Conservation (phyloP, 2,888 invertebrate species). For the Sphinx pinastri region DNA sequence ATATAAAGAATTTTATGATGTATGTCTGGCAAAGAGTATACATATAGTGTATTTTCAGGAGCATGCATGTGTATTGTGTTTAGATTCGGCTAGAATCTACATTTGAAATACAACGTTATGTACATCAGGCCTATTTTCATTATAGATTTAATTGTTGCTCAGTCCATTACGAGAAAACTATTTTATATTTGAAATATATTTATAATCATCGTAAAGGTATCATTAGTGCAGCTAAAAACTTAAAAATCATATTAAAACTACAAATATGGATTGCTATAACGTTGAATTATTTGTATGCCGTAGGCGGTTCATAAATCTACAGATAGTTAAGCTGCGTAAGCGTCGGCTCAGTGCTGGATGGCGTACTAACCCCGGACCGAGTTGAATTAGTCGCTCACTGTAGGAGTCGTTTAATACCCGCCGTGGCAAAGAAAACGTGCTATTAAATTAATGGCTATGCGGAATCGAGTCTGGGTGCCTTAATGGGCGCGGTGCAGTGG, state of each 20-base stretch:
- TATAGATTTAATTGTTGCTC: too few relatives aligned
- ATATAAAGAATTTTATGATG: neutral
- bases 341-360: constrained; percentile 2
- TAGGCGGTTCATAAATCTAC: constrained; percentile 55
- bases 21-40: too few relatives aligned
- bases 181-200: too few relatives aligned
- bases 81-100: too few relatives aligned
- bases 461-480: constrained; percentile 47
- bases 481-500: constrained; percentile 44
- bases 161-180: too few relatives aligned
- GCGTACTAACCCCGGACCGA: constrained; percentile 37
- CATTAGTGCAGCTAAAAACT: too few relatives aligned
- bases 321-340: constrained; percentile 60
- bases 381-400: constrained; percentile 64
- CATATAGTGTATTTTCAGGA: too few relatives aligned
- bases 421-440: constrained; percentile 67
- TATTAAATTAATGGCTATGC: constrained; percentile 71
- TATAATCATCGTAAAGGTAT: too few relatives aligned
- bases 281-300: constrained; percentile 39
- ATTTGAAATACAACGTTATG: too few relatives aligned
- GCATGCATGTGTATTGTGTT: too few relatives aligned
- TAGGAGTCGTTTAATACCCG: constrained; percentile 59
- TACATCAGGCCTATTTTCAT: too few relatives aligned
- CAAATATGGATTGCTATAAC: constrained; percentile 10
- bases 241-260: neutral